Percentiles rank a stretch among this genome's conserved stretches.
These are phyloP conservation scores for Suncus etruscus DNA, from an alignment of 2,113 vertebrate species.

Conservation along the genomic window DNA sequence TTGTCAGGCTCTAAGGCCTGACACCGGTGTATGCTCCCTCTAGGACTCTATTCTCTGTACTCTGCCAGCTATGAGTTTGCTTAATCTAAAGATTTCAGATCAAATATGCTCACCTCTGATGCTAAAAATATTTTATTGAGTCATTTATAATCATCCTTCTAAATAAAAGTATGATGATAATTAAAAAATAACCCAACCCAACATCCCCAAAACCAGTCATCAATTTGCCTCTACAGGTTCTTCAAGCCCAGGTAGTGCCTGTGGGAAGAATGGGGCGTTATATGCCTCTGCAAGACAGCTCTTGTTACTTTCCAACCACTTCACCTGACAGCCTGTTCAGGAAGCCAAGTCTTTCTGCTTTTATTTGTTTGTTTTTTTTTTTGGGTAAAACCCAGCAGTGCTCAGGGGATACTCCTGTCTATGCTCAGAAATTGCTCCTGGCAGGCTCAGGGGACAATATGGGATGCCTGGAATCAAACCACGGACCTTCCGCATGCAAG, in stretches of 20 bases:
- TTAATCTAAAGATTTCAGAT: neutral
- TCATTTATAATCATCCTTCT: neutral
- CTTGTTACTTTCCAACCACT: neutral
- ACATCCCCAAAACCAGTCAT: neutral
- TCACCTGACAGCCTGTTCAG: neutral
- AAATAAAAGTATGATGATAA: neutral
- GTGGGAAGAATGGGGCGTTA: neutral
- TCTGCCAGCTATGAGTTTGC: neutral
- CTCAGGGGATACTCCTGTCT: no score
- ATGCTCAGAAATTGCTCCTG: no score
- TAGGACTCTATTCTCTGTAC: neutral
- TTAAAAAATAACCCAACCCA: neutral
- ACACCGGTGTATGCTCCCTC: neutral
- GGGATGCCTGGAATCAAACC: no score
- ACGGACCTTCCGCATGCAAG: no score
- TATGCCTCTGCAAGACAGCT: neutral
- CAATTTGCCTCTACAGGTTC: neutral
- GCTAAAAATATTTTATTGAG: neutral
- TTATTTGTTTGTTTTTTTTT: no score
- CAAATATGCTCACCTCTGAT: neutral
- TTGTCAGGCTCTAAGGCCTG: no score
- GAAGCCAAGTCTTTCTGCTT: slow-evolving; percentile 46
- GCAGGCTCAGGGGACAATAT: no score
- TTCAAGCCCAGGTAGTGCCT: neutral
- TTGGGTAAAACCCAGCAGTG: no score